Percentiles rank a stretch among this genome's conserved stretches.
These are phyloP conservation scores for Odontamblyopus rebecca DNA, from an alignment of 2,797 vertebrate genomes.

Conservation along the genomic window DNA sequence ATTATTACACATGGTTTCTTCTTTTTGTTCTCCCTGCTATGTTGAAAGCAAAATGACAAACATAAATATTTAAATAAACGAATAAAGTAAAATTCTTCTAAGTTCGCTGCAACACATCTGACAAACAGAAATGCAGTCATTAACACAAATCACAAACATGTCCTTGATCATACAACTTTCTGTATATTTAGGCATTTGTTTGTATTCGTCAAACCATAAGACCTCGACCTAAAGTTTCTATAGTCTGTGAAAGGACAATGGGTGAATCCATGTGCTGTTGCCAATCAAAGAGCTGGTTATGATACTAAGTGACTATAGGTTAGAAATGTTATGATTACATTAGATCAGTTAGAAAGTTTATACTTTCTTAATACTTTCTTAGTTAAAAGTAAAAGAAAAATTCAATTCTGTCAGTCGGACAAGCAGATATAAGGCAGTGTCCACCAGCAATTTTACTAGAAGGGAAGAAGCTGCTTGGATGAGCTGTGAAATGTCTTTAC, in stretches of 20 bases:
- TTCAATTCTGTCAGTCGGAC: no score
- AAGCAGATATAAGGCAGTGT: no score
- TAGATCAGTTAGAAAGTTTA: background rate
- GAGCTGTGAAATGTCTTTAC: no score
- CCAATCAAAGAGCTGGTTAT: slow-evolving; percentile 52
- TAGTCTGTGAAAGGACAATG: slow-evolving; percentile 22
- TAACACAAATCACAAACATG: background rate
- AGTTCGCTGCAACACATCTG: background rate
- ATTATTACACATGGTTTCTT: no score
- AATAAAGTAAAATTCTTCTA: no score
- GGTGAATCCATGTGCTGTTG: slow-evolving; percentile 48
- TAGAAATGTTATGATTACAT: background rate
- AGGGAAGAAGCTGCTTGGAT: no score
- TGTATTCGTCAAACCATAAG: slow-evolving; percentile 32
- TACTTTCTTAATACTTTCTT: no score
- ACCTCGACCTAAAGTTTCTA: slow-evolving; percentile 11
- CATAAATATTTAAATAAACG: no score
- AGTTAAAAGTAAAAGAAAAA: no score
- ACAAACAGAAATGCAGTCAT: background rate
- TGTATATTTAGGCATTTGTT: slow-evolving; percentile 1
- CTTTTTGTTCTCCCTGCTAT: no score
- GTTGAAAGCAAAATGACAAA: no score
- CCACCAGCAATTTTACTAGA: no score
- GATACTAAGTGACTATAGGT: background rate
- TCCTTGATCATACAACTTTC: background rate